Conservation (phyloP, 2,888 invertebrate genomes). For the Tenthredo notha region DNA sequence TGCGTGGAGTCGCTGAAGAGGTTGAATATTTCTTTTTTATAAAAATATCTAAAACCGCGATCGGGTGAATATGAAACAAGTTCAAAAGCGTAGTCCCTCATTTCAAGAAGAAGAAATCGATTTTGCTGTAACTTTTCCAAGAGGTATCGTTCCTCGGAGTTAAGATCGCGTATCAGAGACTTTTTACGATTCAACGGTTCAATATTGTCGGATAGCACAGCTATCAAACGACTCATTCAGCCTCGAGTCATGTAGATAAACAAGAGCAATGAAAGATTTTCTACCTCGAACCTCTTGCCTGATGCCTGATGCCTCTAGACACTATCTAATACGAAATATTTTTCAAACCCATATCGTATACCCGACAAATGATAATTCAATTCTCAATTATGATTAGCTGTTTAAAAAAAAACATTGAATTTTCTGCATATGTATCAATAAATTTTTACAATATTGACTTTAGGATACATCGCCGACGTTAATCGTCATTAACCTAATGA, state of each 20-base stretch:
- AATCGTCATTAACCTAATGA: not conserved
- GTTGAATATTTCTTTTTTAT: not conserved
- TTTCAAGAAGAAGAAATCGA: slow-evolving; percentile 10
- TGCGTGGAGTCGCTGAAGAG: not conserved
- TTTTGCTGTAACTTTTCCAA: slow-evolving; percentile 22
- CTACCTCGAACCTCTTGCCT: not conserved
- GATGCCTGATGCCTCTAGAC: not conserved
- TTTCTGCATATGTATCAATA: not conserved
- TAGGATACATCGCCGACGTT: not conserved
- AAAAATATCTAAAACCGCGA: not conserved
- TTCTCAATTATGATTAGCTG: not conserved
- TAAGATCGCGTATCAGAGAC: slow-evolving; percentile 36
- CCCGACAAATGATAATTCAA: not conserved
- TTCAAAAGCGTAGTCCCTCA: not conserved
- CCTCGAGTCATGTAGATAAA: slow-evolving; percentile 29
- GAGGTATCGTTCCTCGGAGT: slow-evolving; percentile 8
- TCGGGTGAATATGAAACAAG: not conserved
- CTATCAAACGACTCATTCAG: slow-evolving; percentile 27
- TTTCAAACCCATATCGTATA: not conserved
- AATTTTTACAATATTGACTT: not conserved
- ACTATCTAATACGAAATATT: not conserved
- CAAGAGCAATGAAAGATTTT: slow-evolving; percentile 29
- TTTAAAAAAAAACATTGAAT: not conserved
- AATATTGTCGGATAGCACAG: slow-evolving; percentile 31
- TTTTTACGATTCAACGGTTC: slow-evolving; percentile 36